Conservation (phyloP, 2,113 vertebrate genomes). For the Plotosus lineatus region DNA sequence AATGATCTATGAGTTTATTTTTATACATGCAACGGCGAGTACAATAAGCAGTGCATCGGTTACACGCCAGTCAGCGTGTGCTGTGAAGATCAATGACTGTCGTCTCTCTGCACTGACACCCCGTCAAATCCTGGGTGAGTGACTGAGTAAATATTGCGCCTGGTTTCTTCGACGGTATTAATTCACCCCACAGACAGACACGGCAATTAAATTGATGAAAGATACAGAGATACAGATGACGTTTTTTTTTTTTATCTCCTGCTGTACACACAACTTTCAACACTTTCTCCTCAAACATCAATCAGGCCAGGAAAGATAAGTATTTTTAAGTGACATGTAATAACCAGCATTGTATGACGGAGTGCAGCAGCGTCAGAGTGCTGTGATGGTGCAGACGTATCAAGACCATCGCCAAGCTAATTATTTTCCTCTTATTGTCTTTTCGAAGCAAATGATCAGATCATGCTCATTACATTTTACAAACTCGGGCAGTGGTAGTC, state of each 20-base stretch:
- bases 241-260: neutral
- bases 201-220: neutral
- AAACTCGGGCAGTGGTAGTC: too few species aligned
- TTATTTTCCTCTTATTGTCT: too few species aligned
- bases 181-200: neutral
- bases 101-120: neutral
- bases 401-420: too few species aligned
- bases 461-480: too few species aligned
- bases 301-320: neutral
- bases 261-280: neutral
- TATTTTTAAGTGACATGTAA: neutral
- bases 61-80: neutral
- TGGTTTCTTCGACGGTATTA: neutral
- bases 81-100: neutral
- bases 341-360: neutral
- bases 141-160: constrained; percentile 1
- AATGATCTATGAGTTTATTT: neutral
- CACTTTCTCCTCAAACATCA: neutral
- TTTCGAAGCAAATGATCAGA: too few species aligned
- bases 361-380: neutral
- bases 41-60: neutral
- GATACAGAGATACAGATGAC: neutral
- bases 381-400: neutral
- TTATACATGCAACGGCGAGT: neutral
- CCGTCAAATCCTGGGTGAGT: neutral